Conservation (phyloP, 2,888 invertebrate species). For the Exephanes ischioxanthus region DNA sequence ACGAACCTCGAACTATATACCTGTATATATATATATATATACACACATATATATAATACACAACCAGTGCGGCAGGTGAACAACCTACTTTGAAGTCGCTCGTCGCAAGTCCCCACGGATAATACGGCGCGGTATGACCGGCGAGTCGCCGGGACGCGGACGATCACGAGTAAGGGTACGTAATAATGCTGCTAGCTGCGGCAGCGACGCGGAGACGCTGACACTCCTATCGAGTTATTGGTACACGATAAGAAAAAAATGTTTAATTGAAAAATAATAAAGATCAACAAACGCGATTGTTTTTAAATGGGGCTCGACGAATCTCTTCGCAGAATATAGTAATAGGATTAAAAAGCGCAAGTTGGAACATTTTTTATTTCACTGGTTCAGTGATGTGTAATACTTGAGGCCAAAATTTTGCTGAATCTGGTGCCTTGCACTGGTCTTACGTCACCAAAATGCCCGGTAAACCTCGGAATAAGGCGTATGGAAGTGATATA, state of each 20-base stretch:
- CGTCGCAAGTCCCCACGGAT: neutral
- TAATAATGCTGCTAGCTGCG: neutral
- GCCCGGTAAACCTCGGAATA: constrained; percentile 37
- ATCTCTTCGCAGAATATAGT: neutral
- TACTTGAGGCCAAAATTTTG: neutral
- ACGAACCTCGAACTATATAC: constrained; percentile 15
- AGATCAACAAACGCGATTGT: neutral
- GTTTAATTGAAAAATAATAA: neutral
- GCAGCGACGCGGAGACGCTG: neutral
- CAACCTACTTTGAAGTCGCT: constrained; percentile 62
- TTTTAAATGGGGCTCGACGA: neutral
- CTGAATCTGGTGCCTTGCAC: neutral
- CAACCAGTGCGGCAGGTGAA: constrained; percentile 56
- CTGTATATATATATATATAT: neutral
- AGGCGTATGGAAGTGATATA: constrained; percentile 44
- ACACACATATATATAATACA: neutral
- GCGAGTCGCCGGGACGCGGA: neutral
- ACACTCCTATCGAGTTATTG: constrained; percentile 9
- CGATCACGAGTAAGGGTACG: neutral
- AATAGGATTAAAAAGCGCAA: neutral
- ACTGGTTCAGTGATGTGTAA: neutral
- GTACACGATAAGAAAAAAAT: neutral
- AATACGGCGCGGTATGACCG: neutral
- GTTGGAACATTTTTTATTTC: too few relatives aligned
- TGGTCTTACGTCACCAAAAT: neutral